These are phyloP conservation scores for Mus musculus DNA, from an alignment of 2,113 vertebrate species.

Conservation along the genomic window DNA sequence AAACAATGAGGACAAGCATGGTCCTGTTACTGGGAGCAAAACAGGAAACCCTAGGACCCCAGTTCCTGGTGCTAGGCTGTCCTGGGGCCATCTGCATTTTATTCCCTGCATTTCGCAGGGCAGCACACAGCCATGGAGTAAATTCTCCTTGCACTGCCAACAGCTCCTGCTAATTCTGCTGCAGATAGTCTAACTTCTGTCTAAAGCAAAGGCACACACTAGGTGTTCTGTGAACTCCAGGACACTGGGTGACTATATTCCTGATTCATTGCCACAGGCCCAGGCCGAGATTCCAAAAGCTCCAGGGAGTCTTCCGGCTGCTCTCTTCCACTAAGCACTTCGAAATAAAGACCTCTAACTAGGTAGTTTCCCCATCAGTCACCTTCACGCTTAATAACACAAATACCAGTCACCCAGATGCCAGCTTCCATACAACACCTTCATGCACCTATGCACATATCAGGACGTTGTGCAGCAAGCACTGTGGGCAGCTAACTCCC, in stretches of 20 bases:
- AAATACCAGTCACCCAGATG: neutral
- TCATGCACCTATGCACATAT: accelerated
- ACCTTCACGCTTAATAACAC: neutral
- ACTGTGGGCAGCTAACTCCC: neutral
- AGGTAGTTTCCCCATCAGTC: neutral
- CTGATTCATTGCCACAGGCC: neutral
- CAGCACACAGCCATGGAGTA: neutral
- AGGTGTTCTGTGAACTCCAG: neutral
- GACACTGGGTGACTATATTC: neutral
- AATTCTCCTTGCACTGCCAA: neutral
- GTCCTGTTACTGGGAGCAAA: neutral
- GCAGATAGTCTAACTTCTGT: neutral
- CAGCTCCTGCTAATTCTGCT: neutral
- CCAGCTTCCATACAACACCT: neutral
- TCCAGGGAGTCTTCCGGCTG: neutral
- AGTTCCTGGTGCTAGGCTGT: neutral
- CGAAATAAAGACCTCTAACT: slow-evolving; percentile 32
- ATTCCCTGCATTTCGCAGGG: neutral
- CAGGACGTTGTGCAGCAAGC: neutral
- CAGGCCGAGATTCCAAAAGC: neutral
- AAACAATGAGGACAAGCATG: neutral
- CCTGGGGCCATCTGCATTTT: neutral
- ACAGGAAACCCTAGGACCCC: neutral
- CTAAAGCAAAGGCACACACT: neutral
- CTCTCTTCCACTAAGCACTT: neutral